Base-by-base conservation (phyloP, 2,113 vertebrate genomes). In the Alethe diademata region DNA sequence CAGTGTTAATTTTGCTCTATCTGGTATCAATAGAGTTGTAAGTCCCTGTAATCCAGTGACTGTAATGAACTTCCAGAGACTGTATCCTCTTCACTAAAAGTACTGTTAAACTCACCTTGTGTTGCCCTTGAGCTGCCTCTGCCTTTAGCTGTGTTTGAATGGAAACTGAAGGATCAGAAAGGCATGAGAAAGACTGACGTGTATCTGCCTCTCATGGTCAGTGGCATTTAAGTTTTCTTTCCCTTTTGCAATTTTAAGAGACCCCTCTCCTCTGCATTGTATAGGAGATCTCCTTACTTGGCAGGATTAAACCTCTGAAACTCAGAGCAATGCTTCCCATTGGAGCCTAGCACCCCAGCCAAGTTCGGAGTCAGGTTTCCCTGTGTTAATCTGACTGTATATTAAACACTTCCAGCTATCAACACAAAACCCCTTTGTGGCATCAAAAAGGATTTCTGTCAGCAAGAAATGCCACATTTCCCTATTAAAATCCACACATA, bases 401-500 rank as follows among this genome's bases (percentile, higher is more conserved):
- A 83, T 90, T 56, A 86, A 95, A 91, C 67, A 88, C 48, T 71
- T 93, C 64, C 88, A 96, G 38, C 71, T 75, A 96, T 70, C 73
- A 96, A 91, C 51, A 95, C 57, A 94, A 93, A 88, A 69, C 7
- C 29, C 56, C 28, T 86, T 84, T 60, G 47, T 96, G 74, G n/a
- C 71, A 91, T 64, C 23, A 14, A 67, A 53, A 43, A 69, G n/a
- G 47, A 84, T 90, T 92, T 95, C 48, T 74, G 69, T 94, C 67
- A 91, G 58, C 29, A 71, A 86, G 73, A 92, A 86, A 85, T 70
- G 62, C 54, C 54, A 74, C 43, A 60, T 90, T 96, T 94, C 57
- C 65, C 69, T 79, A 50, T 62, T 86, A 53, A 5, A 33, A 92
- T 72, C 93, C 90, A 88, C 47, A 76, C n/a, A 78, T 11, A 56